A percentile compares a stretch with the other conserved stretches of the same genome.
Evolutionary conservation across 1,140 invertebrate genomes (phyloP).

Genomic region (Campoletis sonorensis): DNA sequence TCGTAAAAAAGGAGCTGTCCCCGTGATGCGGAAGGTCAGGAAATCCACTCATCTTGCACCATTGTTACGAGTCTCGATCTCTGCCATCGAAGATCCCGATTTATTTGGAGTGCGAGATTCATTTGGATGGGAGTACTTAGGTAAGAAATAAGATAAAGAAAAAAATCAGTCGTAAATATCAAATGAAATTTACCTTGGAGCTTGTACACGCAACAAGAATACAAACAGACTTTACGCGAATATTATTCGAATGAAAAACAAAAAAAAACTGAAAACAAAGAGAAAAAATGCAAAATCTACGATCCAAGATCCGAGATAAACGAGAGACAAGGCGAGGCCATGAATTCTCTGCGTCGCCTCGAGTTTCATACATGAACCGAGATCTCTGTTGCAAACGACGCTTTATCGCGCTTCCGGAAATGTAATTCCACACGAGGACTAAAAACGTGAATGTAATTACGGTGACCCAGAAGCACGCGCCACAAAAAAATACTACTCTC

Average conservation of each 20-base stretch:
- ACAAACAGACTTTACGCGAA: slow-evolving; percentile 2
- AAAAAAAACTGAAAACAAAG: no score
- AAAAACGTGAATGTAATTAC: slow-evolving; percentile 31
- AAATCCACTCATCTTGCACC: slow-evolving; percentile 33
- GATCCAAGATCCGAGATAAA: slow-evolving; percentile 33
- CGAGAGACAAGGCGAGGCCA: slow-evolving; percentile 6
- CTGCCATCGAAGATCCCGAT: slow-evolving; percentile 4
- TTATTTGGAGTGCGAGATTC: slow-evolving; percentile 5
- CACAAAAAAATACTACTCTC: slow-evolving; percentile 8
- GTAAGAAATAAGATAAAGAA: background rate
- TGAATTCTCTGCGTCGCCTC: background rate
- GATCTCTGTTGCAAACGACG: background rate
- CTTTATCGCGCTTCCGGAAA: slow-evolving; percentile 27
- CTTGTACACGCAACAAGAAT: slow-evolving; percentile 1
- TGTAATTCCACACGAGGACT: slow-evolving; percentile 25
- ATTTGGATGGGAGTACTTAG: background rate
- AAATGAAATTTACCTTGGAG: slow-evolving; percentile 15
- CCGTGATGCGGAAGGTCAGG: slow-evolving; percentile 65
- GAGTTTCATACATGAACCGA: slow-evolving; percentile 24
- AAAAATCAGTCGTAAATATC: slow-evolving; percentile 31
- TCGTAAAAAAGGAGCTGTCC: slow-evolving; percentile 64
- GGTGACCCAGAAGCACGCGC: slow-evolving; percentile 25
- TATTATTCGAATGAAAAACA: background rate
- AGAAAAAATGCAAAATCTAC: slow-evolving; percentile 27
- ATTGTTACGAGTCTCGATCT: background rate